Evolutionary conservation across 1,140 invertebrate species (phyloP), one percentile per base, ranked within the genome.

Genomic region (Neotoxoptera formosana): DNA sequence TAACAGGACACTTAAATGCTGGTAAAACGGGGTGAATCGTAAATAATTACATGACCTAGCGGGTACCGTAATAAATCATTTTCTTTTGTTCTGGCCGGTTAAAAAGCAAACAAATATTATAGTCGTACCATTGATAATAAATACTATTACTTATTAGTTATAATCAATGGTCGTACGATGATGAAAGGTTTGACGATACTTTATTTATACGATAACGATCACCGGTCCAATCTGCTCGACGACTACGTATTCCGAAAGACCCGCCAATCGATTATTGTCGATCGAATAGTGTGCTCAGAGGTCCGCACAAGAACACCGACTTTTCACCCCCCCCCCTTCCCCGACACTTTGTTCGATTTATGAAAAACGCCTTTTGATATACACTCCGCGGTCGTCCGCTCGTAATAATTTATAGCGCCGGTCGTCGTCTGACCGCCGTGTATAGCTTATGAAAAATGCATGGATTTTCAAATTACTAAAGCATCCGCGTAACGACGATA

Each of bases 391-490:
- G n/a, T n/a, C 34, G 48, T 84, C 56, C 51, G 21, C 34, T 14
- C n/a, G 17, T 93, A 93, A 93, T 93, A 93, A 93, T 93, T 93
- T 86, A 93, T 84, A 86, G 81, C n/a, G 47, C 2, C 48, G 47
- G 91, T 56, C 81, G 91, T 56, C 81, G 48, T 92, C 34, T 92
- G 76, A 83, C 48, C 91, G n/a, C n/a, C n/a, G n/a, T n/a, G n/a
- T n/a, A n/a, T 30, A 53, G 25, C 91, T 93, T 93, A 93, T 93
- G 91, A 93, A 93, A 93, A 93, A 83, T 93, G 45, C 47, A 93
- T 93, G 81, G 81, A 53, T 84, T 84, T 93, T 84, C 45, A 48
- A 91, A 91, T 81, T 81, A 48, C 76, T 7, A n/a, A 81, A 91
- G 60, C 41, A 81, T 41, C 21, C 76, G 23, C 67, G 30, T 83